These are phyloP conservation scores for Bombus huntii DNA, from an alignment of 1,140 invertebrate species.

Conservation along the genomic window DNA sequence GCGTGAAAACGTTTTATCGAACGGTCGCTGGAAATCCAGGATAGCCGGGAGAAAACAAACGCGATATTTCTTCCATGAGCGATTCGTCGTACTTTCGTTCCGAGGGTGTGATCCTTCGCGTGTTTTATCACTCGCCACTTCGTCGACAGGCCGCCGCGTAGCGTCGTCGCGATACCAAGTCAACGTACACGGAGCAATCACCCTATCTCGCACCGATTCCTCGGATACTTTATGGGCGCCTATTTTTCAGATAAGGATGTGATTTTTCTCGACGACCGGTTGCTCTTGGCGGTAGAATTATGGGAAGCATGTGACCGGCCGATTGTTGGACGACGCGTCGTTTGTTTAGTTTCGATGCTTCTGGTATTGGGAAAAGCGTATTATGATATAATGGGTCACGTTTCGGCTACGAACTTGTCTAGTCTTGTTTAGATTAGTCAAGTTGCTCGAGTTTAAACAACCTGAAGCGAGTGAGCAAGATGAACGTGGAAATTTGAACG, in stretches of 20 bases:
- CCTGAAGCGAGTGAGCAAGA: too few relatives aligned
- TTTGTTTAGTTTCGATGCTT: conserved; percentile 36
- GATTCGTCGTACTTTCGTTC: background rate
- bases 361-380: conserved; percentile 18
- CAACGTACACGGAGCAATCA: conserved; percentile 64
- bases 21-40: background rate
- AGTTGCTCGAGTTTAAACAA: background rate
- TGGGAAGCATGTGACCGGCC: conserved; percentile 58
- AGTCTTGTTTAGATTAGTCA: background rate
- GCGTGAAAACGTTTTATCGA: conserved; percentile 36
- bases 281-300: conserved; percentile 63
- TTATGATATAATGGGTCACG: background rate
- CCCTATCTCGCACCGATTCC: conserved; percentile 68
- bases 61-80: conserved; percentile 29
- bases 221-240: conserved; percentile 71
- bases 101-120: conserved; percentile 24
- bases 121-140: conserved; percentile 54
- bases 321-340: conserved; percentile 60
- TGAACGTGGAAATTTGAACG: too few relatives aligned
- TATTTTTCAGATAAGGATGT: conserved; percentile 75
- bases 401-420: background rate
- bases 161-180: conserved; percentile 61
- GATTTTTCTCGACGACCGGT: conserved; percentile 71
- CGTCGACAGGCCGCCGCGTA: conserved; percentile 58
- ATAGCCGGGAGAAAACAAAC: conserved; percentile 10